Conservation (phyloP, 2,888 invertebrate species). For the Erannis defoliaria region DNA sequence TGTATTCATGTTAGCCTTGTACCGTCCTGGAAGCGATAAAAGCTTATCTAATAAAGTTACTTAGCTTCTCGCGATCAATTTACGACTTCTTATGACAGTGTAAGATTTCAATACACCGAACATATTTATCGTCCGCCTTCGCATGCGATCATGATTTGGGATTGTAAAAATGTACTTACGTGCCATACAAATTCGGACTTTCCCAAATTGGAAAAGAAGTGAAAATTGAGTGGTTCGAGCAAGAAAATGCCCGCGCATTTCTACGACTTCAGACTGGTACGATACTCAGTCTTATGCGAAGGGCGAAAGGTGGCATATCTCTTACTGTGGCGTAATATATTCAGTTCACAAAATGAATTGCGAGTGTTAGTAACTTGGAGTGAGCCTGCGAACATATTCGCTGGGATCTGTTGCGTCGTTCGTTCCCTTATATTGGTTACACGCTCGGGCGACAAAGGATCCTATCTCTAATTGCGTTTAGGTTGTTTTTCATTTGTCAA, state of each 20-base stretch:
- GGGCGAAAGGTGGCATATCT: constrained; percentile 69
- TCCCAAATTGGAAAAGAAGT: constrained; percentile 55
- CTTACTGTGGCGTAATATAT: constrained; percentile 76
- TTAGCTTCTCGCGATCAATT: constrained; percentile 70
- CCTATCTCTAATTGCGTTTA: constrained; percentile 69
- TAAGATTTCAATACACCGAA: constrained; percentile 81
- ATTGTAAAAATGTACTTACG: constrained; percentile 67
- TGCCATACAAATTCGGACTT: constrained; percentile 58
- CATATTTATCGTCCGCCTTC: constrained; percentile 76
- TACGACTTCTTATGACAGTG: constrained; percentile 76
- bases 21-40: constrained; percentile 54
- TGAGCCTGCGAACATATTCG: constrained; percentile 86
- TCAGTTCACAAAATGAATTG: constrained; percentile 87
- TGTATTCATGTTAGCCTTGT: constrained; percentile 42
- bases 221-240: constrained; percentile 57
- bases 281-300: constrained; percentile 68
- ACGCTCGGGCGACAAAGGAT: constrained; percentile 67
- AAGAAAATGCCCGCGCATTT: constrained; percentile 71
- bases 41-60: constrained; percentile 67
- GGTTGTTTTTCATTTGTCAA: constrained; percentile 68
- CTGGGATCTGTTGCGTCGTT: constrained; percentile 83
- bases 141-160: constrained; percentile 79
- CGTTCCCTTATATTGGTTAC: constrained; percentile 76
- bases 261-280: constrained; percentile 61
- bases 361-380: constrained; percentile 85